Percentiles rank a stretch among this genome's conserved stretches.
Evolutionary conservation across 2,888 invertebrate genomes (phyloP).

Genomic region (Lithophane socia): DNA sequence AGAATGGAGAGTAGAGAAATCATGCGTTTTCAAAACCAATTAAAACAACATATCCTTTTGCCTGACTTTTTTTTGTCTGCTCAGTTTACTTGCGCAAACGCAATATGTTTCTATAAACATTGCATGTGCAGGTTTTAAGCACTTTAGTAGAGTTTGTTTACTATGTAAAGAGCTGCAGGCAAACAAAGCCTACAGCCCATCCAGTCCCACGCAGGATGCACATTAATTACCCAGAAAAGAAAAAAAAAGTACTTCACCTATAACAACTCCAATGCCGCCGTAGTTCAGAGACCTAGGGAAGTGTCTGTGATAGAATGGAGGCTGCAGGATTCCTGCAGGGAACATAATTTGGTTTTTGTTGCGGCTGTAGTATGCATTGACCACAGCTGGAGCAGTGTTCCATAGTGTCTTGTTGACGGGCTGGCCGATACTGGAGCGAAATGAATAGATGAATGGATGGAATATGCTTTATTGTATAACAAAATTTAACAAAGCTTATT

Average conservation of each 20-base stretch:
- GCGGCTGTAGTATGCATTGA: conserved; percentile 98
- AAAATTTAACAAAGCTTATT: neutral
- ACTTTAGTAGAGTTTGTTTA: neutral
- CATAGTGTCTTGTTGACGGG: conserved; percentile 95
- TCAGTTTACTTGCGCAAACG: neutral
- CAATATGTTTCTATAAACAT: neutral
- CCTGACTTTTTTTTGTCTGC: neutral
- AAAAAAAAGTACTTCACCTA: conserved; percentile 85
- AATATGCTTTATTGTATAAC: neutral
- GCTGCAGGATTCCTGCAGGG: conserved; percentile 98
- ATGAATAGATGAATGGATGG: neutral
- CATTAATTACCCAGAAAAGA: neutral
- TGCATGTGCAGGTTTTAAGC: neutral
- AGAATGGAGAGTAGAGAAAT: neutral
- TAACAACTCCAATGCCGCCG: conserved; percentile 97
- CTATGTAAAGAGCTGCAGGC: neutral
- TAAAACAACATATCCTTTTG: neutral
- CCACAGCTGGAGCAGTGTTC: conserved; percentile 97
- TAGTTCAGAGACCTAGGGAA: conserved; percentile 96
- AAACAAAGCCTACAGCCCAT: neutral
- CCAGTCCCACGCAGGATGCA: neutral
- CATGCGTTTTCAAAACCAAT: neutral
- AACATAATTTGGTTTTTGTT: conserved; percentile 99
- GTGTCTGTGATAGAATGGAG: conserved; percentile 97
- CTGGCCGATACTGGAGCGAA: conserved; percentile 90